These are phyloP conservation scores for Diprion similis DNA, from an alignment of 1,140 invertebrate species.

Conservation along the genomic window DNA sequence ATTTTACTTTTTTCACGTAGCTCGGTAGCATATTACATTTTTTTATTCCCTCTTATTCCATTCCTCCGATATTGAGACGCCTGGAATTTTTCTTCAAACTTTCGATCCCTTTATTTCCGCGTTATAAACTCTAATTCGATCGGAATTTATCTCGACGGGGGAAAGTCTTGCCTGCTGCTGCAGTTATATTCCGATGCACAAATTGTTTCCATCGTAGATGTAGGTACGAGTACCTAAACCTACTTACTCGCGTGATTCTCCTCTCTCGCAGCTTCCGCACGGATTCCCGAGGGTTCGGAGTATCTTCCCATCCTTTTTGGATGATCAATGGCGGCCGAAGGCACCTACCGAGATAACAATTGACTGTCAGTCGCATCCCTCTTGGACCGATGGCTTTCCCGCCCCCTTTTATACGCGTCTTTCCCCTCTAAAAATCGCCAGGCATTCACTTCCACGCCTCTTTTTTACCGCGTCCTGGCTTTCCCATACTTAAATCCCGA, in stretches of 20 bases:
- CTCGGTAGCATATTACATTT: too few relatives aligned
- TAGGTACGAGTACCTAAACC: too few relatives aligned
- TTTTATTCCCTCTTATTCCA: too few relatives aligned
- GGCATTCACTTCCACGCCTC: background rate
- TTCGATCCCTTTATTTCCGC: too few relatives aligned
- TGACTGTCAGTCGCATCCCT: slow-evolving; percentile 35
- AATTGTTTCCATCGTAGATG: too few relatives aligned
- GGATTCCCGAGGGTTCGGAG: background rate
- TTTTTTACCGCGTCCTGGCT: background rate
- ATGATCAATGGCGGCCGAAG: slow-evolving; percentile 32
- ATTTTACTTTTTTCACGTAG: too few relatives aligned
- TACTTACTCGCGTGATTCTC: background rate
- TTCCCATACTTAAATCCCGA: background rate
- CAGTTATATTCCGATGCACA: too few relatives aligned
- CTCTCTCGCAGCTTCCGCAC: background rate
- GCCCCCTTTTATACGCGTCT: background rate
- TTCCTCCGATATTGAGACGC: too few relatives aligned
- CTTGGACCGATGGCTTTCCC: slow-evolving; percentile 27
- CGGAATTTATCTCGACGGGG: too few relatives aligned
- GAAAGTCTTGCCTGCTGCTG: too few relatives aligned
- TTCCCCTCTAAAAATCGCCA: background rate
- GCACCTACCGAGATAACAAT: slow-evolving; percentile 28
- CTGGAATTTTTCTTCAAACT: too few relatives aligned
- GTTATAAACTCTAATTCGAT: too few relatives aligned
- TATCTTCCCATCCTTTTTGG: slow-evolving; percentile 2